Percentiles rank a stretch among this genome's conserved stretches.
phyloP scores from a whole-genome alignment of 2,113 vertebrate species.

The Sinocyclocheilus anshuiensis region DNA sequence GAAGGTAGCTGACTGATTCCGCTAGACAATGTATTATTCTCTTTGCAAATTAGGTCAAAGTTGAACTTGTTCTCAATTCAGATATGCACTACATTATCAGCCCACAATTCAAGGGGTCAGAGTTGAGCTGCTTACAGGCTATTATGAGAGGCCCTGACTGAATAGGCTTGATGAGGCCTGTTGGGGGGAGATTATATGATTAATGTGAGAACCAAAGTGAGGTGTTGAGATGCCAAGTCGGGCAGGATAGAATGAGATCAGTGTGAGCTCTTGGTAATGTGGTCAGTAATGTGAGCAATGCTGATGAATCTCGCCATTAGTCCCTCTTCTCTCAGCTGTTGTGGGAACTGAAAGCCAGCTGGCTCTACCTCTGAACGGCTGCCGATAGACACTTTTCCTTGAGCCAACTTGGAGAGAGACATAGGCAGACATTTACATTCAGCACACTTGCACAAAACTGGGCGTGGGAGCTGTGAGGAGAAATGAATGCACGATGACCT shows the following conservation, averaged over 20 bases:
- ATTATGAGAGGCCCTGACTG: slow-evolving; percentile 26
- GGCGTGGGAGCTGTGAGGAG: slow-evolving; percentile 42
- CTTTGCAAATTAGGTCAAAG: slow-evolving; percentile 7
- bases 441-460: slow-evolving; percentile 13
- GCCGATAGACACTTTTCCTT: slow-evolving; percentile 19
- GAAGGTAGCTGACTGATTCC: slow-evolving; percentile 28
- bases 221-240: slow-evolving; percentile 26
- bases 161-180: slow-evolving; percentile 51
- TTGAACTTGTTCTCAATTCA: slow-evolving; percentile 11
- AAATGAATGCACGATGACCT: slow-evolving; percentile 47
- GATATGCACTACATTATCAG: neutral
- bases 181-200: slow-evolving; percentile 52
- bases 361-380: slow-evolving; percentile 39
- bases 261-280: slow-evolving; percentile 60
- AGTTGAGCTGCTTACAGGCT: slow-evolving; percentile 32
- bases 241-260: slow-evolving; percentile 61
- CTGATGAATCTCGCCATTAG: slow-evolving; percentile 60
- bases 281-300: slow-evolving; percentile 69
- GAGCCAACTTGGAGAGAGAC: slow-evolving; percentile 22
- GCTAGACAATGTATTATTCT: slow-evolving; percentile 41
- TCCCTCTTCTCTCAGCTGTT: slow-evolving; percentile 67
- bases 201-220: slow-evolving; percentile 25
- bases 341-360: slow-evolving; percentile 50
- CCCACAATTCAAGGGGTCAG: slow-evolving; percentile 1
- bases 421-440: slow-evolving; percentile 42